Percentiles rank a stretch among this genome's conserved stretches.
These are phyloP conservation scores for Scaptomyza reducta DNA, from an alignment of 2,888 invertebrate species.

Conservation along the genomic window DNA sequence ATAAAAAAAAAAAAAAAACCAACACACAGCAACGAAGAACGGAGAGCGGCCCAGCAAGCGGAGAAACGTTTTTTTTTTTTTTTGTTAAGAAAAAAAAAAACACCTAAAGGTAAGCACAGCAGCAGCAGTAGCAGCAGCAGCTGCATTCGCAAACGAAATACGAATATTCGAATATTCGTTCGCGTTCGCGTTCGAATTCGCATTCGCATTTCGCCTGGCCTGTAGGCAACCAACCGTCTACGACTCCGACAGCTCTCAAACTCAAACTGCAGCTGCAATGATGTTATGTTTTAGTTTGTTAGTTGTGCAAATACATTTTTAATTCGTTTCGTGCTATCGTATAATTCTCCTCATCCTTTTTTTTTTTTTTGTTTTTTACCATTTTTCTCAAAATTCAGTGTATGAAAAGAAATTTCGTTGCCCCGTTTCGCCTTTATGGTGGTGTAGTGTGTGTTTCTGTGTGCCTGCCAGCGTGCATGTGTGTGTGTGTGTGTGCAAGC, in stretches of 20 bases:
- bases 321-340: conserved; percentile 40
- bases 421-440: conserved; percentile 49
- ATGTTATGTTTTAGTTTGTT: conserved; percentile 57
- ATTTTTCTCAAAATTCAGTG: conserved; percentile 37
- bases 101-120: conserved; percentile 46
- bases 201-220: conserved; percentile 37
- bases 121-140: no score
- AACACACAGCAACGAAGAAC: conserved; percentile 8
- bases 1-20: no score
- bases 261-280: conserved; percentile 45
- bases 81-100: conserved; percentile 7
- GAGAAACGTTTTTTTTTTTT: conserved; percentile 33
- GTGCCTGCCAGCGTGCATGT: conserved; percentile 20
- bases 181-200: conserved; percentile 27
- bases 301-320: conserved; percentile 48
- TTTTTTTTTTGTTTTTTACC: conserved; percentile 24
- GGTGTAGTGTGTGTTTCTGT: conserved; percentile 27
- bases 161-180: conserved; percentile 40
- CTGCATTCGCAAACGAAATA: conserved; percentile 40
- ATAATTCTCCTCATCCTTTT: conserved; percentile 18
- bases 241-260: conserved; percentile 39
- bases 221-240: conserved; percentile 28
- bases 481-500: conserved; percentile 19
- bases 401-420: conserved; percentile 62
- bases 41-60: conserved; percentile 15